Evolutionary conservation across 2,888 invertebrate genomes (phyloP), one percentile per base, ranked within the genome.

Genomic region (Hirtodrosophila histrioides): DNA sequence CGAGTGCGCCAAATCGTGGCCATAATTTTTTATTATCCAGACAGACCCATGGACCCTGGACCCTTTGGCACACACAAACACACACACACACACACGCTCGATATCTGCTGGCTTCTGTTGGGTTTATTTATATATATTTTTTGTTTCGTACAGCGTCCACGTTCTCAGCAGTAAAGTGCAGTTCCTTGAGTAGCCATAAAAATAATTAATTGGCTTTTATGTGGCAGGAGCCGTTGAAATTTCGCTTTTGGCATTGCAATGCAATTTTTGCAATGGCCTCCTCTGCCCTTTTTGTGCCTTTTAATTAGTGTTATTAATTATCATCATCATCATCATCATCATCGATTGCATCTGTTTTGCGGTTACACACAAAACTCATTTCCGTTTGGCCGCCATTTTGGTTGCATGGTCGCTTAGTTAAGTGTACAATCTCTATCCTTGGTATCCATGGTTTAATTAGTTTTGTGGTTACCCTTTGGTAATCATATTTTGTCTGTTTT

Each of bases 141-240:
- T 62, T 31, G 7, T 63, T 78, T 58, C 39, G 51, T 56, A 41
- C 55, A 43, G 58, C 39, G 23, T 44, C 48, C 54, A 31, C 31
- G 40, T 54, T 58, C 49, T 57, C 49, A 54, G 40, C 57, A 48
- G 33, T 53, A 37, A 37, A 54, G 39, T 75, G 65, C 65, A 75
- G 64, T 61, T 62, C 27, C 60, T 70, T 60, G 74, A 76, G 84
- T 80, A 78, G 81, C 82, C 78, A 83, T 83, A 83, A 86, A 83
- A 84, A 84, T 83, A 83, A 86, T 83, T 83, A 83, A 83, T 83
- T 83, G 86, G 81, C 81, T 86, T 83, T 83, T 83, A 83, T 83
- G 82, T 86, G 81, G 86, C 82, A 86, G 82, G 81, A 82, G 82
- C 81, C 81, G 82, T 84, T 84, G 82, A 77, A 82, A 67, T 75